Evolutionary conservation across 2,797 vertebrate genomes (phyloP), one percentile per base, ranked within the genome.

Genomic region (Melanotaenia parkinsoni): DNA sequence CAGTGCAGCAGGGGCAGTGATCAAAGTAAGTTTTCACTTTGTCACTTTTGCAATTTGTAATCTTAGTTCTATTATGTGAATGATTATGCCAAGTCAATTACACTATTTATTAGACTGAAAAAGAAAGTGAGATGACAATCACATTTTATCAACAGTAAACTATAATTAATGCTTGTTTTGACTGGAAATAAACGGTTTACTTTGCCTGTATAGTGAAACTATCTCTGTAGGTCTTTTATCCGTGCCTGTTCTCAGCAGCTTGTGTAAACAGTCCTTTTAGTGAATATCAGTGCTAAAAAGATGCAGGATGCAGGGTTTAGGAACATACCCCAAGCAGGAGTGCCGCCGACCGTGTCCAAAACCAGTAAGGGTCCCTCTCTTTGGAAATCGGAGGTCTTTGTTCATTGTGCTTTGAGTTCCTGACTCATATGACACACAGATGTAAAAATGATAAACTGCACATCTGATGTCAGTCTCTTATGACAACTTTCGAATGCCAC

Each of bases 241-340:
- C 40, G 53, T 40, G 50, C 10, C 35, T 24, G 43, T 16, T 20
- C 18, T 35, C 32, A 32, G 30, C 56, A 71, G 60, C n/a, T n/a
- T 37, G 28, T 32, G 13, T 70, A 54, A 80, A 69, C 78, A 62
- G 67, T 72, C 79, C 64, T 57, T 72, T 75, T 72, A 64, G 65
- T 76, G 70, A 83, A 67, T 58, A 76, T 13, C 20, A 66, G 37
- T 2, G 1, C 16, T 1, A 18, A 58, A 58, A 56, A 63, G 63
- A 76, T 54, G 60, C 64, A 77, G 62, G 64, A 61, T 45, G 60
- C 20, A 74, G 20, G 67, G 67, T 75, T 75, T 32, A 60, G 61
- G 30, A 83, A 93, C 93, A 43, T 94, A 95, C 94, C 94, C 92
- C 77, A 93, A 88, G 32, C 93, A 95, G 26, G 94, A 95, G 88